Percentiles rank a stretch among this genome's conserved stretches.
Evolutionary conservation across 2,113 vertebrate species (phyloP).

Genomic region (Pogonocichla stellata): DNA sequence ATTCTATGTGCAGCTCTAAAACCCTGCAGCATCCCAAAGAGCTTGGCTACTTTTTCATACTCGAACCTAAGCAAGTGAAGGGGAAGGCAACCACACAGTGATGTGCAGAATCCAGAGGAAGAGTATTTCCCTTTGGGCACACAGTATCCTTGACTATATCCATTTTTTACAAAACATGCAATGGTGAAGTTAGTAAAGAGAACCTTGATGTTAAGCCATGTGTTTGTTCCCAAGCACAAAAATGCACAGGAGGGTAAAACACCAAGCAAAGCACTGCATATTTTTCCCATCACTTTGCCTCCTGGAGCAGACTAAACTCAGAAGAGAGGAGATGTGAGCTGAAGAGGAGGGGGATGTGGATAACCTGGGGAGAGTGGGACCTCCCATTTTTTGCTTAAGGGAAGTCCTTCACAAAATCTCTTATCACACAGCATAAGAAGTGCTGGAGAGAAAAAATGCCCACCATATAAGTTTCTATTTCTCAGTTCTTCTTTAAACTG

Average conservation of each 20-base stretch:
- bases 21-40: not conserved
- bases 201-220: not conserved
- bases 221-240: not conserved
- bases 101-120: not conserved
- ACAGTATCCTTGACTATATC: not conserved
- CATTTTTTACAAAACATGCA: not conserved
- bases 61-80: not conserved
- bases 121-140: not conserved
- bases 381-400: not conserved
- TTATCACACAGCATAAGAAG: not conserved
- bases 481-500: not conserved
- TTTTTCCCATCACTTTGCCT: not conserved
- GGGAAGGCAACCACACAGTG: not conserved
- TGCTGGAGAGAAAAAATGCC: not conserved
- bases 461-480: not conserved
- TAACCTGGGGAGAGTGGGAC: not conserved
- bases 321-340: not conserved
- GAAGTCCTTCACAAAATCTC: not conserved
- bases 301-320: not conserved
- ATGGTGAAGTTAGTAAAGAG: not conserved
- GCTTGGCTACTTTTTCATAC: not conserved
- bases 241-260: not conserved
- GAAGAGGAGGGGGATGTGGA: not conserved
- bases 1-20: not conserved
- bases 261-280: not conserved